Percentiles rank a stretch among this genome's conserved stretches.
Evolutionary conservation across 2,113 vertebrate genomes (phyloP).

Genomic region (Ibidorhyncha struthersii): DNA sequence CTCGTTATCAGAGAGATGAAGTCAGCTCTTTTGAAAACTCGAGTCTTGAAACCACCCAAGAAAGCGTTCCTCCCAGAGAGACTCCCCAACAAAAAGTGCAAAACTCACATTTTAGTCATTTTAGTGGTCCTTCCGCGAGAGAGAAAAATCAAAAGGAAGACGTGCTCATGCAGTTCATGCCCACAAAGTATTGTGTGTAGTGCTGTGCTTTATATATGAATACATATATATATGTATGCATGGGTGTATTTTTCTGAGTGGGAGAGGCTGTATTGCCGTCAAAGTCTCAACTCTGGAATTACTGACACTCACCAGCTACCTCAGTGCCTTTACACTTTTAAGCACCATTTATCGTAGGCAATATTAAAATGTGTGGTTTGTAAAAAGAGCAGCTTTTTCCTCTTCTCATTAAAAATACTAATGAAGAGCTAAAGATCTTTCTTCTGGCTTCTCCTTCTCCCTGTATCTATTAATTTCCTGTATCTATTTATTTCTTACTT

Average conservation of each 20-base stretch:
- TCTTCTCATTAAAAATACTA: neutral
- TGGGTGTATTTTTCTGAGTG: neutral
- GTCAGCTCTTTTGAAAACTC: neutral
- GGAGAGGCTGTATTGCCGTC: neutral
- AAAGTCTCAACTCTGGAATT: neutral
- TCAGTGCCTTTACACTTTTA: neutral
- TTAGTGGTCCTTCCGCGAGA: neutral
- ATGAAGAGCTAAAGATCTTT: neutral
- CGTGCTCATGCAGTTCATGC: neutral
- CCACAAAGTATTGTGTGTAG: accelerated
- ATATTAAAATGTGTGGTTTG: neutral
- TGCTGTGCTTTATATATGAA: neutral
- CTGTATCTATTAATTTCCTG: neutral
- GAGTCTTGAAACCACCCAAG: neutral
- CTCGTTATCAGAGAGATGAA: neutral
- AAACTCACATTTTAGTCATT: neutral
- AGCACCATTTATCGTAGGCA: neutral
- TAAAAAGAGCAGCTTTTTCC: constrained; percentile 4
- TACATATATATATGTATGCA: neutral
- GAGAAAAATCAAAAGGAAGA: neutral
- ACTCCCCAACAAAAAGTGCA: neutral
- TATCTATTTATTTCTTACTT: neutral
- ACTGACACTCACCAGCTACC: neutral
- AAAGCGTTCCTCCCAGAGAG: neutral
- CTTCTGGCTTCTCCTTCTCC: neutral